These are phyloP conservation scores for Agonopterix heracliana DNA, from an alignment of 2,888 invertebrate genomes.

Conservation along the genomic window DNA sequence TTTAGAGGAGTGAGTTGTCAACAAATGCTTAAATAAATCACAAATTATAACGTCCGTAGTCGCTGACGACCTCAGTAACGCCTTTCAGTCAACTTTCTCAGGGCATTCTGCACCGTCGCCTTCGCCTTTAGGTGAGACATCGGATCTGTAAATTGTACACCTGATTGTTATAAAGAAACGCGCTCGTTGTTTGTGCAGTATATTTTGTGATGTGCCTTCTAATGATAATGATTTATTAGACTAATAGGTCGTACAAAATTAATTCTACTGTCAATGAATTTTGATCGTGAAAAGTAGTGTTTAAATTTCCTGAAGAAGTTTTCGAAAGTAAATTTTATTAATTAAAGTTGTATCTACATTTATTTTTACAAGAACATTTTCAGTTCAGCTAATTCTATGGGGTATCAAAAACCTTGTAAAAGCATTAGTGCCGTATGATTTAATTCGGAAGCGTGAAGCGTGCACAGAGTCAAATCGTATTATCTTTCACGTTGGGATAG, in stretches of 20 bases:
- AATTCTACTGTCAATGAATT: slow-evolving; percentile 21
- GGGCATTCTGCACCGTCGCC: slow-evolving; percentile 74
- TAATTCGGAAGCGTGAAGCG: slow-evolving; percentile 71
- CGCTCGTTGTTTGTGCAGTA: not conserved
- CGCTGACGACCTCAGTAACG: slow-evolving; percentile 48
- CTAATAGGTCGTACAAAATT: slow-evolving; percentile 1
- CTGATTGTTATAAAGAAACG: not conserved
- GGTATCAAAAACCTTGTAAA: slow-evolving; percentile 45
- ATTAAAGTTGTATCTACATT: slow-evolving; percentile 25
- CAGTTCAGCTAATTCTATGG: slow-evolving; percentile 30
- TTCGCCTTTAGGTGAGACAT: slow-evolving; percentile 73
- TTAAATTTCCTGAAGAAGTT: not conserved
- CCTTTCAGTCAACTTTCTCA: slow-evolving; percentile 72
- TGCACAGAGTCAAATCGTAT: slow-evolving; percentile 65
- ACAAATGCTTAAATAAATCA: slow-evolving; percentile 59
- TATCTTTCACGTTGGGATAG: slow-evolving; percentile 57
- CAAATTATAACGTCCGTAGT: slow-evolving; percentile 34
- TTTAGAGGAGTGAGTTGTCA: slow-evolving; percentile 26
- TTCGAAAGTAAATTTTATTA: slow-evolving; percentile 6
- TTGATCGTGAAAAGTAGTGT: slow-evolving; percentile 20
- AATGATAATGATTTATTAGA: slow-evolving; percentile 21
- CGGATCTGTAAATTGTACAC: slow-evolving; percentile 59
- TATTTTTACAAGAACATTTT: slow-evolving; percentile 5
- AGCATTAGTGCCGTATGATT: slow-evolving; percentile 70
- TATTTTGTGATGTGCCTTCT: slow-evolving; percentile 20